phyloP scores from a whole-genome alignment of 2,888 invertebrate species.

The Thyatira batis region DNA sequence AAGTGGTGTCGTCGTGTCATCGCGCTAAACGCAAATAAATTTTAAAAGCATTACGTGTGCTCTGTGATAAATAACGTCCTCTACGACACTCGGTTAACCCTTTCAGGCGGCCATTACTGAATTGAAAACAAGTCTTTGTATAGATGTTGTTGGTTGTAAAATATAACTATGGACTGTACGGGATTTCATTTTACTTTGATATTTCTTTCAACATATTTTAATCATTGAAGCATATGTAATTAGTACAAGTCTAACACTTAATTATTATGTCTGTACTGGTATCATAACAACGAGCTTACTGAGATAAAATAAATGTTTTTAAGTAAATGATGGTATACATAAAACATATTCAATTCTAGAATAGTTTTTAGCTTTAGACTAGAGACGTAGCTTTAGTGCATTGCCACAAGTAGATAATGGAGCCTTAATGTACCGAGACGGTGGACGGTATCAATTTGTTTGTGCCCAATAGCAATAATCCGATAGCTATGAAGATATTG shows the following conservation, averaged over 20 bases:
- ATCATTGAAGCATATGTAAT: too few relatives aligned
- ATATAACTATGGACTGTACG: background rate
- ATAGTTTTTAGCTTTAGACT: too few relatives aligned
- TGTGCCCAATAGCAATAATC: constrained; percentile 39
- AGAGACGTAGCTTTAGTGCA: too few relatives aligned
- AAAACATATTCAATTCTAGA: too few relatives aligned
- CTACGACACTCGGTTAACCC: constrained; percentile 48
- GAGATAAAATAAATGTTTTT: too few relatives aligned
- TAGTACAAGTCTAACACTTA: too few relatives aligned
- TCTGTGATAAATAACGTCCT: constrained; percentile 71
- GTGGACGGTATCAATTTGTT: constrained; percentile 34
- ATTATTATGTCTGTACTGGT: too few relatives aligned
- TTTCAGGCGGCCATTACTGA: constrained; percentile 43
- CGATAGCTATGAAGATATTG: constrained; percentile 34
- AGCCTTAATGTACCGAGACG: constrained; percentile 8
- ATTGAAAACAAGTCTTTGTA: constrained; percentile 3
- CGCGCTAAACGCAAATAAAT: constrained; percentile 75
- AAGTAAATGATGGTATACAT: too few relatives aligned
- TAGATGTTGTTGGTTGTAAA: background rate
- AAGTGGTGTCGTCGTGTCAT: constrained; percentile 52
- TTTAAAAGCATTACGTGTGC: constrained; percentile 67
- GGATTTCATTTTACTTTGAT: background rate
- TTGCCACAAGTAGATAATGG: constrained; percentile 31
- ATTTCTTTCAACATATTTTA: background rate
- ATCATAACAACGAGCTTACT: too few relatives aligned